Base-by-base conservation (phyloP, 1,140 invertebrate species). In the Pogonognathellus flavescens region DNA sequence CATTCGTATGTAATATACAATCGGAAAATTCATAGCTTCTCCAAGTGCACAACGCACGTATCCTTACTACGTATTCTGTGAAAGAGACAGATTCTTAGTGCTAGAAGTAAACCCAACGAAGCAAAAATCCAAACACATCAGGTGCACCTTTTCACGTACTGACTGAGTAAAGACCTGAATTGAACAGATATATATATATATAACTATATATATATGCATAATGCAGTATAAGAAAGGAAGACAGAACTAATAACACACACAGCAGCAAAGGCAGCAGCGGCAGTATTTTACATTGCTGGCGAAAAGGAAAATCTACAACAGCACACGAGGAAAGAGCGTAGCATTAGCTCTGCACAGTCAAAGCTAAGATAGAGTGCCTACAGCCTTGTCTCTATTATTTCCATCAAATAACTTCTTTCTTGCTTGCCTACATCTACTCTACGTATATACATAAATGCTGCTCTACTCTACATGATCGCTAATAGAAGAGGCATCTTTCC, bases 101-200 rank as follows among this genome's bases (percentile, higher is more conserved):
- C 31, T 41, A 41, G 31, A 41, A 41, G 31, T 41, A 41, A n/a
- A 50, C 70, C 16, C 70, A 50, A 31, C 70, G 70, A 76, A 76
- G 25, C 70, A 31, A 76, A 76, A 25, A 76, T 76, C 41, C 31
- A 76, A 76, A 76, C 70, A 76, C 70, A 76, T 76, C 70, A 76
- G 70, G 70, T 76, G 70, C 70, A 76, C 70, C 60, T 72, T 72
- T 25, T 72, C 66, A 50, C 22, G 41, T 76, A 31, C 25, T 41
- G 49, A 31, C 25, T 41, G 49, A 76, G 70, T 14, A n/a, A 9
- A 76, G 31, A 31, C 41, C 31, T 20, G 22, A 11, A 59, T 14
- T 6, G 10, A 59, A 18, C 14, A 59, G 55, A 59, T 14, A 60
- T n/a, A 66, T 66, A 41, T 41, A 41, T 41, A 41, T 41, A 41